Percentiles rank a stretch among this genome's conserved stretches.
These are phyloP conservation scores for Microctenopoma stevenorrisi DNA, from an alignment of 2,797 vertebrate species.

Conservation along the genomic window DNA sequence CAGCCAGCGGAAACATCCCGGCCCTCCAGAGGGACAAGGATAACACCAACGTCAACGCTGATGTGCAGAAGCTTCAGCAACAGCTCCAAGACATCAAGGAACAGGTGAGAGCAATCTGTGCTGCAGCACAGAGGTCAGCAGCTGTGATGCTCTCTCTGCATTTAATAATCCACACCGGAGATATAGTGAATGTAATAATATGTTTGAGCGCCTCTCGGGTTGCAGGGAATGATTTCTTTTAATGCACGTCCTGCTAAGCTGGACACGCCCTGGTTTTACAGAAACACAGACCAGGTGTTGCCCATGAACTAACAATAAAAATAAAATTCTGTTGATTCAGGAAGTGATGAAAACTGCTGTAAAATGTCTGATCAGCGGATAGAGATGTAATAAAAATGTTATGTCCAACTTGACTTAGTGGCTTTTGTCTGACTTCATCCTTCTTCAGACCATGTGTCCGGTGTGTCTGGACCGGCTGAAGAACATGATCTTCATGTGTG, in stretches of 20 bases:
- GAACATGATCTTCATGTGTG: slow-evolving; percentile 99
- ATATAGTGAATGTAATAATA: background rate
- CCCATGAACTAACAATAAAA: background rate
- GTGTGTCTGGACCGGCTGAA: slow-evolving; percentile 98
- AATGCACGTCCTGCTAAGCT: background rate
- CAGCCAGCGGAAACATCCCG: slow-evolving; percentile 96
- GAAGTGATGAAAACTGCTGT: background rate
- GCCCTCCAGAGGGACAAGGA: slow-evolving; percentile 97
- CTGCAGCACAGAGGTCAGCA: background rate
- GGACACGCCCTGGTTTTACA: background rate
- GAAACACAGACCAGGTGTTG: background rate
- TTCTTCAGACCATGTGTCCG: slow-evolving; percentile 96
- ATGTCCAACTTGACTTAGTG: background rate
- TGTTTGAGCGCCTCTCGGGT: too few species aligned
- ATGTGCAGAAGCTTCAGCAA: slow-evolving; percentile 98
- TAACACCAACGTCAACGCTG: slow-evolving; percentile 98
- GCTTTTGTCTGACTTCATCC: slow-evolving; percentile 1
- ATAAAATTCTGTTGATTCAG: background rate
- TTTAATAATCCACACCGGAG: background rate
- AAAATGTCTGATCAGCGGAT: background rate
- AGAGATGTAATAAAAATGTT: background rate
- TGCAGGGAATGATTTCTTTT: too few species aligned
- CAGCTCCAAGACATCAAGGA: slow-evolving; percentile 99
- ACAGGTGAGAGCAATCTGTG: slow-evolving; percentile 83
- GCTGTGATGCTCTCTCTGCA: background rate